Conservation (phyloP, 2,888 invertebrate genomes). For the Ichneumoninae sp. region DNA sequence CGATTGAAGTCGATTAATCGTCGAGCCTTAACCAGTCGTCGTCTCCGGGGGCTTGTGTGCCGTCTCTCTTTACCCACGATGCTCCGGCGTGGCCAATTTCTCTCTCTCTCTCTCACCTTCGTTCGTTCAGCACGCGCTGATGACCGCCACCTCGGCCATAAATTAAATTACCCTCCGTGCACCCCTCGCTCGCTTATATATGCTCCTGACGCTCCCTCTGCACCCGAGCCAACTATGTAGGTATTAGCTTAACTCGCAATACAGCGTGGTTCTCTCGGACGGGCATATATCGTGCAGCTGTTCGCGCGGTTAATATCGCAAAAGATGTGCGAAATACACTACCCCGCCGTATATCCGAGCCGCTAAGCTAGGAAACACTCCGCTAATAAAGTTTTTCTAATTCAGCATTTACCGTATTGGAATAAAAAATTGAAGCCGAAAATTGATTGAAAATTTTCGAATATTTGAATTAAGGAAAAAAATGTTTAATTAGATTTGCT, state of each 20-base stretch:
- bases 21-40: slow-evolving; percentile 11
- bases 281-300: slow-evolving; percentile 71
- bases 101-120: slow-evolving; percentile 38
- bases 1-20: slow-evolving; percentile 3
- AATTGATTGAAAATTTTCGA: too few relatives aligned
- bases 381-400: background rate
- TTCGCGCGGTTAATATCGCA: slow-evolving; percentile 51
- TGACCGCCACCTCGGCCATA: slow-evolving; percentile 72
- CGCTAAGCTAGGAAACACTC: background rate
- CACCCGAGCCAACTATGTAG: slow-evolving; percentile 31
- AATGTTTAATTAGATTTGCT: too few relatives aligned
- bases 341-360: background rate
- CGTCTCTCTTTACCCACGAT: slow-evolving; percentile 8
- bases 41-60: background rate
- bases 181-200: slow-evolving; percentile 42
- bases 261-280: slow-evolving; percentile 54
- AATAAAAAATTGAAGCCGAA: too few relatives aligned
- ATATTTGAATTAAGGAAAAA: too few relatives aligned
- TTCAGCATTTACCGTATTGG: too few relatives aligned
- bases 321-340: slow-evolving; percentile 37
- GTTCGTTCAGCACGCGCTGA: slow-evolving; percentile 72
- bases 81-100: background rate
- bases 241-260: slow-evolving; percentile 27
- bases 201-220: slow-evolving; percentile 43
- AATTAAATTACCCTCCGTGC: slow-evolving; percentile 71